Evolutionary conservation across 2,113 vertebrate genomes (phyloP).

Genomic region (Semnornis frantzii): DNA sequence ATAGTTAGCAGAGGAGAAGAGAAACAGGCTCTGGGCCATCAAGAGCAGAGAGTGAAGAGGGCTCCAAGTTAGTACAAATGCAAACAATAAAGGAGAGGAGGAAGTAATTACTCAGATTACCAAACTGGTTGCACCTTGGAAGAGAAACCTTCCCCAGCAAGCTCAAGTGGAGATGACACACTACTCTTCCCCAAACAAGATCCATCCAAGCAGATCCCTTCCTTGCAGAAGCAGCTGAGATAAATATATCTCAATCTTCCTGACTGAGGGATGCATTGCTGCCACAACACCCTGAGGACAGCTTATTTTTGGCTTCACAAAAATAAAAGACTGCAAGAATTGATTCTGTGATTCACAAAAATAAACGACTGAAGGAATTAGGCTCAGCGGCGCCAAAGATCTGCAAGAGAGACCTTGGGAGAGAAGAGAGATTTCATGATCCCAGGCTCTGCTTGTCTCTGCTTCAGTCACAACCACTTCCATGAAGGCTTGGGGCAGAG

Average conservation of each 20-base stretch:
- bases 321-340: not conserved
- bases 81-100: not conserved
- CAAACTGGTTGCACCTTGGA: not conserved
- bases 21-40: not conserved
- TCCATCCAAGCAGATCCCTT: fast-evolving
- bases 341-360: not conserved
- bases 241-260: not conserved
- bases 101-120: not conserved
- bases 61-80: not conserved
- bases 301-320: not conserved
- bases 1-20: not conserved
- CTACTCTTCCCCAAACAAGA: not conserved
- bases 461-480: no score
- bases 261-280: not conserved
- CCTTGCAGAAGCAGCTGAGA: not conserved
- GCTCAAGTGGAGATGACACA: not conserved
- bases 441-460: not conserved
- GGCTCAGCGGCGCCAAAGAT: not conserved
- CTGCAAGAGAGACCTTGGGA: not conserved
- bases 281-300: not conserved
- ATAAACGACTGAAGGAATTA: not conserved
- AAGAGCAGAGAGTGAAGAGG: not conserved
- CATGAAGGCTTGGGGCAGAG: no score
- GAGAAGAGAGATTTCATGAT: not conserved
- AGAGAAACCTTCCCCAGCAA: not conserved